Evolutionary conservation across 2,888 invertebrate species (phyloP).

Genomic region (Patella depressa): DNA sequence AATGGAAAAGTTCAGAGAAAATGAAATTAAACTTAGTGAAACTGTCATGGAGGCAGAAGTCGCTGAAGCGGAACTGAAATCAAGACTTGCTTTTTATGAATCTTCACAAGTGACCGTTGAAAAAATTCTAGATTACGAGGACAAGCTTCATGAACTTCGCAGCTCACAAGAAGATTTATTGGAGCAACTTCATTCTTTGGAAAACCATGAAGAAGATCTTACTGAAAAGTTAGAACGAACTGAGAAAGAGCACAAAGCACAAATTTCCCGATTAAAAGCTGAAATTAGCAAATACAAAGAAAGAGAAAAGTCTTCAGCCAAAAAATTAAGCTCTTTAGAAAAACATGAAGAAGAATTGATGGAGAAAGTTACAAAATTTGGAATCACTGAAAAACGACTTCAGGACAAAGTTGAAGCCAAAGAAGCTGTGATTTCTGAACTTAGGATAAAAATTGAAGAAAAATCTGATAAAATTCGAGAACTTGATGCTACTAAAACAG

Average conservation of each 20-base stretch:
- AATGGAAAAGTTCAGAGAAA: constrained; percentile 45
- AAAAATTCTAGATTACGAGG: constrained; percentile 54
- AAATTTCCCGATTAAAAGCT: constrained; percentile 28
- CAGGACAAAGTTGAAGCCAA: neutral
- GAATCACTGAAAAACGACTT: neutral
- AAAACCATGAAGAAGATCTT: constrained; percentile 40
- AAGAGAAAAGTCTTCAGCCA: constrained; percentile 36
- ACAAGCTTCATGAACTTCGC: constrained; percentile 51
- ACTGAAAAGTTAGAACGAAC: constrained; percentile 39
- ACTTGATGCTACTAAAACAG: constrained; percentile 28
- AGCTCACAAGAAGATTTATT: constrained; percentile 55
- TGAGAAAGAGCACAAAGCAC: constrained; percentile 19
- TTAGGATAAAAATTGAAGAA: constrained; percentile 22
- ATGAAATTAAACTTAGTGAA: constrained; percentile 58
- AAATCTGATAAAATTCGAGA: constrained; percentile 11
- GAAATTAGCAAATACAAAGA: constrained; percentile 34
- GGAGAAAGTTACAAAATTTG: constrained; percentile 33
- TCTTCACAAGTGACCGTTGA: constrained; percentile 44
- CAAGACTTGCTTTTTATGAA: constrained; percentile 52
- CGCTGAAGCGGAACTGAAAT: constrained; percentile 51
- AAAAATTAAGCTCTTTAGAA: constrained; percentile 40
- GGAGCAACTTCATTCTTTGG: constrained; percentile 56
- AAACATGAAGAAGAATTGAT: constrained; percentile 45
- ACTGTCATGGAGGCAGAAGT: constrained; percentile 57
- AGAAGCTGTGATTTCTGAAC: constrained; percentile 13